Evolutionary conservation across 2,797 vertebrate genomes (phyloP), one percentile per base, ranked within the genome.

Genomic region (Phrynocephalus guinanensis): DNA sequence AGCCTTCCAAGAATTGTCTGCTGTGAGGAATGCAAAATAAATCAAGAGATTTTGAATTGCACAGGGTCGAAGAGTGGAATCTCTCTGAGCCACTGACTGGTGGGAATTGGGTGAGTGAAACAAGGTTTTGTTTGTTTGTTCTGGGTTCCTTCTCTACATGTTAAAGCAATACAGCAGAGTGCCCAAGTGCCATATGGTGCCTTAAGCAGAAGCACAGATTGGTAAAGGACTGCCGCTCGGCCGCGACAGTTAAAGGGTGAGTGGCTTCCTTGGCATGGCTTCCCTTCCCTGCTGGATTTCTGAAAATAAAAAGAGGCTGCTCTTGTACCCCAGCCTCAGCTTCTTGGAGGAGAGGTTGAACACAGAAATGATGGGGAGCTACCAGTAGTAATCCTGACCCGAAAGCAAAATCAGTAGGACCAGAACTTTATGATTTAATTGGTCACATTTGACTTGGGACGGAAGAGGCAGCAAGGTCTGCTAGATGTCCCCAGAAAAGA

Each of bases 1-100:
- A 89, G 63, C 7, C 56, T 88, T 87, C 93, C 92, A 85, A 90
- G 85, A 38, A 56, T 84, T 89, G 22, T 75, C 89, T 90, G 15
- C 15, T 86, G 7, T 82, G 81, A 91, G 77, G 87, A 87, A 85
- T 78, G 13, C 30, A 30, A 77, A 87, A 88, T 76, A 63, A 91
- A 90, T 84, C 93, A 80, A 90, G 86, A 81, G 76, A 88, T 72
- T 75, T 87, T 63, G 87, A 89, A 50, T 79, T 22, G 9, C 10
- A 16, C 24, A 82, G 15, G 2, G 26, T 67, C 81, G 79, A 79
- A 85, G 6, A 44, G 70, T 68, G 28, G 71, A 90, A 86, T n/a
- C 11, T 48, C 70, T 89, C 44, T 30, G 52, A 33, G 82, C 79
- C 22, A 22, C 50, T 91, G 79, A 81, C 50, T 82, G n/a, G 26